A percentile compares a stretch with the other conserved stretches of the same genome.
phyloP scores from a whole-genome alignment of 1,140 invertebrate genomes.

The Homalodisca vitripennis region DNA sequence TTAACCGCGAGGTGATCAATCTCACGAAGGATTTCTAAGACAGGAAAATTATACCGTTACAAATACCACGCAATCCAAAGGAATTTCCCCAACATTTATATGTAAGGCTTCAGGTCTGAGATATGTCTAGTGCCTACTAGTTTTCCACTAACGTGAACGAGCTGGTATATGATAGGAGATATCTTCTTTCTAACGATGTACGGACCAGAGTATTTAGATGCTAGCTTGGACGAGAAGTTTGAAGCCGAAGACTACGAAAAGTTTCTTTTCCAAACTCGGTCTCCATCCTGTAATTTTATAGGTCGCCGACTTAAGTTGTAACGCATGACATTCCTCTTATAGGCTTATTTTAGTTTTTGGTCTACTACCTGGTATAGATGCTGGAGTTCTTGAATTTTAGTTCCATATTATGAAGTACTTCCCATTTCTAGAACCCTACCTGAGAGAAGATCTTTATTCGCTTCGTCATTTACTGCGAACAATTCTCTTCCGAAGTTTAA shows the following conservation, averaged over 20 bases:
- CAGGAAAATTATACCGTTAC: too few relatives aligned
- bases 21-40: too few relatives aligned
- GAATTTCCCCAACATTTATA: too few relatives aligned
- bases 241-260: not conserved
- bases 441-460: not conserved
- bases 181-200: not conserved
- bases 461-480: not conserved
- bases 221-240: not conserved
- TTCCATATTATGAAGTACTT: not conserved
- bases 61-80: too few relatives aligned
- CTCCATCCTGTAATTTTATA: not conserved
- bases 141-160: not conserved
- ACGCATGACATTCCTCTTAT: not conserved
- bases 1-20: too few relatives aligned
- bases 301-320: not conserved
- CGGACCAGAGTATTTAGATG: not conserved
- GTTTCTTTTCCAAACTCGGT: not conserved
- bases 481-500: not conserved
- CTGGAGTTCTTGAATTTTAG: not conserved
- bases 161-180: not conserved
- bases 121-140: not conserved
- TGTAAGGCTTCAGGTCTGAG: not conserved
- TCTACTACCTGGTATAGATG: not conserved
- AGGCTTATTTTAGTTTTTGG: not conserved
- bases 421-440: not conserved